Base-by-base conservation (phyloP, 2,113 vertebrate genomes). In the Gadus macrocephalus region DNA sequence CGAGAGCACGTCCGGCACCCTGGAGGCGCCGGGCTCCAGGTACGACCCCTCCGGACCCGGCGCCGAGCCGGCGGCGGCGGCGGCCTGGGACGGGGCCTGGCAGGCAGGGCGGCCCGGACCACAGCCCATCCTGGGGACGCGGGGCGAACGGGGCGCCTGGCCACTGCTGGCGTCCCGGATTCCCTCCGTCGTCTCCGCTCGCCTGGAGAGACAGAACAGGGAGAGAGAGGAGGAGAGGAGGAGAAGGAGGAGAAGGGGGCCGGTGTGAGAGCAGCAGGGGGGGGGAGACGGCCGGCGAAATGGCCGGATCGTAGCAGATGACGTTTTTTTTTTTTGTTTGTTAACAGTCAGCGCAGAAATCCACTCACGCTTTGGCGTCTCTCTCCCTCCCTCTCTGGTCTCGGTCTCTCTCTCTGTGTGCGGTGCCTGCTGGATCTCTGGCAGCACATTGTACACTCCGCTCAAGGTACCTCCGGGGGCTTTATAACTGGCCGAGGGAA, bases 61-160 rank as follows among this genome's bases (percentile, higher is more conserved):
- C 66, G 64, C 68, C 61, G 25, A 25, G 67, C 38, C 38, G 5
- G 25, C 25, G 25, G 2, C 25, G 25, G 25, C 25, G 25, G 25
- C 25, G 25, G 25, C 69, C 15, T 82, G 78, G 6, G 87, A 90
- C 70, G 91, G 92, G 59, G 89, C 81, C 68, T 94, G 92, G 86
- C 94, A 95, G 69, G 93, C 91, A 73, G 94, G 89, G 5, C 93
- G 93, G 78, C 93, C 93, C 15, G 93, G 90, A 64, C 92, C 92
- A 75, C 94, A 95, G 79, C 94, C 94, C 93, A 95, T 96, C 86
- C 89, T 91, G 56, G 80, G 17, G 60, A 69, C 28, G 25, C 35
- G 5, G 16, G 67, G 71, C 65, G 27, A 64, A 20, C 35, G 25
- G 67, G 31, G 71, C 53, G 72, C 69, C 65, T 72, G 6, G 71